phyloP scores from a whole-genome alignment of 2,888 invertebrate genomes.

The Dendrolimus pini region DNA sequence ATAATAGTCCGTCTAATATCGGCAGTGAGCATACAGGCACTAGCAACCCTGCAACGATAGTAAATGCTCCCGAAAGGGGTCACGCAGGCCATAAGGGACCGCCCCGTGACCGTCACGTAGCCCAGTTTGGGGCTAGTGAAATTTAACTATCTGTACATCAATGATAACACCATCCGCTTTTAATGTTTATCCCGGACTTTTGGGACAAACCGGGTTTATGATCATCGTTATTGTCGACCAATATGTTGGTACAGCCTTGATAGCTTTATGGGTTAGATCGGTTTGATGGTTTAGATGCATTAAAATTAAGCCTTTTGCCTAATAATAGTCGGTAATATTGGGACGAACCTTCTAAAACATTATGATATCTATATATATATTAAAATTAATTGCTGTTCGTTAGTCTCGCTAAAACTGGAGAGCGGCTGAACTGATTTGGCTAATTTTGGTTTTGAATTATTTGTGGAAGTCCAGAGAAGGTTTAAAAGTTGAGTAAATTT shows the following conservation, averaged over 20 bases:
- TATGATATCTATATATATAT: too few relatives aligned
- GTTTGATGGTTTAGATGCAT: not conserved
- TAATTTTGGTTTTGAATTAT: too few relatives aligned
- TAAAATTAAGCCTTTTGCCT: constrained; percentile 1
- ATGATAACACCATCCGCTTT: not conserved
- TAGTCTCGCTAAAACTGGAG: too few relatives aligned
- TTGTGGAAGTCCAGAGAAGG: too few relatives aligned
- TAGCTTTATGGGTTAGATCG: not conserved
- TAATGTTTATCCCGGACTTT: not conserved
- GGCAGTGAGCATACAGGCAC: too few relatives aligned
- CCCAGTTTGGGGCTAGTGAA: not conserved
- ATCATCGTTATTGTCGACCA: not conserved
- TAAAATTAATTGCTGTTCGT: too few relatives aligned
- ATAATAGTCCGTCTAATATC: too few relatives aligned
- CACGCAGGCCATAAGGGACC: not conserved
- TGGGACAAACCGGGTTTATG: not conserved
- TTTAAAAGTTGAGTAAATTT: too few relatives aligned
- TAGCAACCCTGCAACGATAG: not conserved
- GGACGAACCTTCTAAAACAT: too few relatives aligned
- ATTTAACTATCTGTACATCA: not conserved
- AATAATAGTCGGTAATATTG: not conserved
- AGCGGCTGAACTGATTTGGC: too few relatives aligned
- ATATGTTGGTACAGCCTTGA: not conserved
- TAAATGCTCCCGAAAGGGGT: not conserved
- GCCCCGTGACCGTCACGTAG: not conserved